phyloP scores from a whole-genome alignment of 2,113 vertebrate genomes.

The Corynorhinus townsendii region DNA sequence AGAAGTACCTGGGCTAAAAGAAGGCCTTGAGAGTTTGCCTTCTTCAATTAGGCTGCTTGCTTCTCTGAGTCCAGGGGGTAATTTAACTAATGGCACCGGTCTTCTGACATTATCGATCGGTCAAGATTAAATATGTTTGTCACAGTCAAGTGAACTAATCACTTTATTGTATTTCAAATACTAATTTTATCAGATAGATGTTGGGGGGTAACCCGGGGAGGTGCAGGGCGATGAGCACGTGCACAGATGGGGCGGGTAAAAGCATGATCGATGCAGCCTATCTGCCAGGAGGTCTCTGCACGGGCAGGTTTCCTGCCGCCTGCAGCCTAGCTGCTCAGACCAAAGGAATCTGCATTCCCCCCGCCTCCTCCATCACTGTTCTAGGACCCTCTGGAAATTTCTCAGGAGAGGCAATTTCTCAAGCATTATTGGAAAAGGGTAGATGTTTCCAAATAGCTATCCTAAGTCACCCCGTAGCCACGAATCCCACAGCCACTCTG shows the following conservation, averaged over 20 bases:
- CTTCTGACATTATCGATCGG: slow-evolving; percentile 72
- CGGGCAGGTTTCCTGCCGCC: not conserved
- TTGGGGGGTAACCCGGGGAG: not conserved
- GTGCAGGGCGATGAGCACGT: not conserved
- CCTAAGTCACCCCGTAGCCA: slow-evolving; percentile 64
- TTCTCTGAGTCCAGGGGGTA: slow-evolving; percentile 60
- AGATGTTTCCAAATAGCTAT: slow-evolving; percentile 64
- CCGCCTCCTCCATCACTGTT: not conserved
- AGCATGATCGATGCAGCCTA: not conserved
- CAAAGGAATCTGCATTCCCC: slow-evolving; percentile 2
- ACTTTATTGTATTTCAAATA: slow-evolving; percentile 75
- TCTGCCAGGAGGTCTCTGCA: not conserved
- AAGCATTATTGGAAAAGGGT: slow-evolving; percentile 68
- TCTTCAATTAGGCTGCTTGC: slow-evolving; percentile 64
- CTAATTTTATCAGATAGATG: slow-evolving; percentile 73
- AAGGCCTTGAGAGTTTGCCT: slow-evolving; percentile 25
- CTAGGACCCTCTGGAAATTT: slow-evolving; percentile 46
- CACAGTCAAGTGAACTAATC: slow-evolving; percentile 76
- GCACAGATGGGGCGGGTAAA: not conserved
- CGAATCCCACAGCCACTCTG: not conserved
- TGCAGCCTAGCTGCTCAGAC: not conserved
- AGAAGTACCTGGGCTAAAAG: not conserved
- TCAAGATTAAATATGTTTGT: slow-evolving; percentile 75
- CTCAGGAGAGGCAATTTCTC: slow-evolving; percentile 61
- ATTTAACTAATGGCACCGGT: slow-evolving; percentile 70